phyloP scores from a whole-genome alignment of 2,797 vertebrate genomes.

The Rachycentron canadum region DNA sequence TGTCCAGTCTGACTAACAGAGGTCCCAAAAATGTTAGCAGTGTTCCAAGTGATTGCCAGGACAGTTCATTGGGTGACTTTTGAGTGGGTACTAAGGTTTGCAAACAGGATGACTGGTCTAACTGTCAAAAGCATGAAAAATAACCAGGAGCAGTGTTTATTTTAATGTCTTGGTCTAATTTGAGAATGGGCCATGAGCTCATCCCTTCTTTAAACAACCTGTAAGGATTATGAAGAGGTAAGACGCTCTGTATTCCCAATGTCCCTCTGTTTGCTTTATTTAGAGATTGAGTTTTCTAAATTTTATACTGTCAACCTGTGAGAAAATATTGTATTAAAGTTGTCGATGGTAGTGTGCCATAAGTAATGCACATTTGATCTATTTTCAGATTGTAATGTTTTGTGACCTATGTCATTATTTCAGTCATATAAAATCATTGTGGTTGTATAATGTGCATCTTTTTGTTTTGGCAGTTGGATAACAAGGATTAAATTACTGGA shows the following conservation, averaged over 20 bases:
- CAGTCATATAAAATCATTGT: slow-evolving; percentile 37
- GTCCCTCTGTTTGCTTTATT: neutral
- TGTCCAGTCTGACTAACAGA: slow-evolving; percentile 39
- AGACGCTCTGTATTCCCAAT: neutral
- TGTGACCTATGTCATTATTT: slow-evolving; percentile 47
- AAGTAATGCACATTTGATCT: slow-evolving; percentile 7
- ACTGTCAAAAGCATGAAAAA: slow-evolving; percentile 27
- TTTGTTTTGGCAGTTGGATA: slow-evolving; percentile 30
- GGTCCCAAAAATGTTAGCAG: slow-evolving; percentile 37
- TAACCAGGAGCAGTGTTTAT: neutral
- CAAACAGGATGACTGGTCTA: slow-evolving; percentile 1
- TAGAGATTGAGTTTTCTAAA: neutral
- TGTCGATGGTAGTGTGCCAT: neutral
- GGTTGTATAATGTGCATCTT: slow-evolving; percentile 20
- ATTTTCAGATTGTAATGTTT: slow-evolving; percentile 76
- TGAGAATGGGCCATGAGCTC: neutral
- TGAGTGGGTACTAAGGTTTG: neutral
- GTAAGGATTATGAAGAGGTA: neutral
- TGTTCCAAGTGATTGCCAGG: slow-evolving; percentile 10
- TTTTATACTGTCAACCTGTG: neutral
- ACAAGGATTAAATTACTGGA: slow-evolving; percentile 55
- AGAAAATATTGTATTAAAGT: neutral
- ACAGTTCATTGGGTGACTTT: neutral
- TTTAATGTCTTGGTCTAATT: neutral
- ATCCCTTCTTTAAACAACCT: neutral